Evolutionary conservation across 2,113 vertebrate genomes (phyloP).

Genomic region (Numenius arquata): DNA sequence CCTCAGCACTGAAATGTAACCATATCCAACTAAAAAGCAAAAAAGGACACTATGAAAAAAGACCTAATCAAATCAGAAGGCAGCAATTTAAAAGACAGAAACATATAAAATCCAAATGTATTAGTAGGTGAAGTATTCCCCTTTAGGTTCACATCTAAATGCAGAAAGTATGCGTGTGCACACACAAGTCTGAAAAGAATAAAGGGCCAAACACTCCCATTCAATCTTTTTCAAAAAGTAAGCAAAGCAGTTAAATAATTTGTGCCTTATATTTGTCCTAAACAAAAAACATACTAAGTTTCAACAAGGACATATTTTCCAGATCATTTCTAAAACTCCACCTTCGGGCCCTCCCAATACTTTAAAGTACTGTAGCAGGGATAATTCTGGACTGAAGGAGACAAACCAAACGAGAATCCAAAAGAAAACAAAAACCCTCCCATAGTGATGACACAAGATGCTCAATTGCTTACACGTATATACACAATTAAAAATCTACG

Average conservation of each 20-base stretch:
- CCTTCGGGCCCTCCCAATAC: background rate
- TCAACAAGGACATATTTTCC: too few relatives aligned
- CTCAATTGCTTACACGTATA: background rate
- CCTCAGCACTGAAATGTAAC: background rate
- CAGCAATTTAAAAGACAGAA: background rate
- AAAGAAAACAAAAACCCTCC: background rate
- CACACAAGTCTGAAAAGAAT: background rate
- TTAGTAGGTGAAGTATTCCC: background rate
- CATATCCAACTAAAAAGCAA: background rate
- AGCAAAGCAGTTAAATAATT: background rate
- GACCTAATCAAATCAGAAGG: background rate
- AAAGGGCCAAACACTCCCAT: background rate
- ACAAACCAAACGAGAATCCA: background rate
- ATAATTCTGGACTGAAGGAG: background rate
- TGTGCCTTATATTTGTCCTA: background rate
- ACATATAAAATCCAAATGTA: background rate
- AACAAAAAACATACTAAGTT: background rate
- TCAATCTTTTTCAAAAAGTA: background rate
- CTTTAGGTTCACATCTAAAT: background rate
- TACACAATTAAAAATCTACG: background rate
- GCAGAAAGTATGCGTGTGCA: background rate
- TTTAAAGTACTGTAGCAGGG: background rate
- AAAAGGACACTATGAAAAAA: too few relatives aligned
- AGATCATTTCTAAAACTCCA: background rate
- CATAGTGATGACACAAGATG: background rate